These are phyloP conservation scores for Neomorphus geoffroyi DNA, from an alignment of 2,797 vertebrate genomes.

Conservation along the genomic window DNA sequence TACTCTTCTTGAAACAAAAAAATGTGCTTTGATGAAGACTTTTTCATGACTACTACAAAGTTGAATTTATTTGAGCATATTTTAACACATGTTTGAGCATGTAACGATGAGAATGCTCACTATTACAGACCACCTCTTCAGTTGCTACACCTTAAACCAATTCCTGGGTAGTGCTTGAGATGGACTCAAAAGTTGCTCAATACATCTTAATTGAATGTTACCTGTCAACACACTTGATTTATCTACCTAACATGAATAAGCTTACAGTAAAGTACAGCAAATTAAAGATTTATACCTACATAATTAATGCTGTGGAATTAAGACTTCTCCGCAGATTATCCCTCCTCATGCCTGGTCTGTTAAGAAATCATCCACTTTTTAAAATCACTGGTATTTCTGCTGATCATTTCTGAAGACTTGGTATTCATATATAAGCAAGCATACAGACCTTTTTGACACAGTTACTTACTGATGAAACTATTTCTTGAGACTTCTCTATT, in stretches of 20 bases:
- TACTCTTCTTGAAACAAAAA: background rate
- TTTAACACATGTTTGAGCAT: background rate
- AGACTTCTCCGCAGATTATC: background rate
- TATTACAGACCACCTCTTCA: background rate
- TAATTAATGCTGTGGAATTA: background rate
- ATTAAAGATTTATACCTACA: background rate
- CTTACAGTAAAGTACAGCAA: background rate
- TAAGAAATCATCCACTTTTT: background rate
- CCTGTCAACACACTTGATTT: background rate
- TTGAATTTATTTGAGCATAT: background rate
- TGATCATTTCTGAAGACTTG: background rate
- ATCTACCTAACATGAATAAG: background rate
- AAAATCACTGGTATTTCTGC: background rate
- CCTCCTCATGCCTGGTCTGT: background rate
- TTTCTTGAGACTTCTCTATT: background rate
- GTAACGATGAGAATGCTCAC: background rate
- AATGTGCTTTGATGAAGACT: rapidly evolving
- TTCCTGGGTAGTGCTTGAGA: background rate
- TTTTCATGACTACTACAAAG: background rate
- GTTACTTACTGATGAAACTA: background rate
- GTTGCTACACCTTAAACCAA: background rate
- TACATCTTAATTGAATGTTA: background rate
- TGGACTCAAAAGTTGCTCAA: background rate
- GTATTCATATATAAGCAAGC: background rate
- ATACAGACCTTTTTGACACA: background rate